These are phyloP conservation scores for Parnassius apollo DNA, from an alignment of 2,888 invertebrate species.

Conservation along the genomic window DNA sequence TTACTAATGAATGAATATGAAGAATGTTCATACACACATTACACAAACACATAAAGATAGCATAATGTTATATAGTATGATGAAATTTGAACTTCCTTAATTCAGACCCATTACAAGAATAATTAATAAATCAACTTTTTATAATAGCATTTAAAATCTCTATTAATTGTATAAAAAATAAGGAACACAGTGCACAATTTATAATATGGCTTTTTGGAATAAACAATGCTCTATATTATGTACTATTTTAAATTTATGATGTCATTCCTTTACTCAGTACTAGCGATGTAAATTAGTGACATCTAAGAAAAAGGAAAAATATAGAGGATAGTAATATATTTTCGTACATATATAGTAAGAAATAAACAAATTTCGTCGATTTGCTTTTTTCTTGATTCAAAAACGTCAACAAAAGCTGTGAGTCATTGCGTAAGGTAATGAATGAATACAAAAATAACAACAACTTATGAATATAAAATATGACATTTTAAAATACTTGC, in stretches of 20 bases:
- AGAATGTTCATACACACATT: no score
- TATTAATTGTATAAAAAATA: no score
- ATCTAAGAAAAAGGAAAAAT: neutral
- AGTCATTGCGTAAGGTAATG: slow-evolving; percentile 29
- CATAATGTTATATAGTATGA: no score
- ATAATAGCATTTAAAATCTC: no score
- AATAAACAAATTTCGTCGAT: neutral
- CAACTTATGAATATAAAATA: slow-evolving; percentile 27
- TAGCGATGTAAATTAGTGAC: slow-evolving; percentile 52
- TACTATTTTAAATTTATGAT: slow-evolving; percentile 76
- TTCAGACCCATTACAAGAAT: no score
- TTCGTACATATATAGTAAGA: neutral
- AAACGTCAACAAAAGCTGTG: slow-evolving; percentile 62
- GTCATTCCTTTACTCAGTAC: slow-evolving; percentile 50
- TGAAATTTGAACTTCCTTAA: no score
- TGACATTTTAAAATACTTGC: slow-evolving; percentile 42
- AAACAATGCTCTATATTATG: slow-evolving; percentile 43
- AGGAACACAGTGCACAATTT: neutral
- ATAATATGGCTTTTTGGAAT: neutral
- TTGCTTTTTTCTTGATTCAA: slow-evolving; percentile 4
- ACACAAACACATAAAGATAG: no score
- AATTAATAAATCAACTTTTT: no score
- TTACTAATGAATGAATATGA: no score
- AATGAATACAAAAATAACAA: slow-evolving; percentile 30
- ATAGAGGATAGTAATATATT: neutral